Conservation (phyloP, 2,888 invertebrate genomes). For the Andrena hattorfiana region DNA sequence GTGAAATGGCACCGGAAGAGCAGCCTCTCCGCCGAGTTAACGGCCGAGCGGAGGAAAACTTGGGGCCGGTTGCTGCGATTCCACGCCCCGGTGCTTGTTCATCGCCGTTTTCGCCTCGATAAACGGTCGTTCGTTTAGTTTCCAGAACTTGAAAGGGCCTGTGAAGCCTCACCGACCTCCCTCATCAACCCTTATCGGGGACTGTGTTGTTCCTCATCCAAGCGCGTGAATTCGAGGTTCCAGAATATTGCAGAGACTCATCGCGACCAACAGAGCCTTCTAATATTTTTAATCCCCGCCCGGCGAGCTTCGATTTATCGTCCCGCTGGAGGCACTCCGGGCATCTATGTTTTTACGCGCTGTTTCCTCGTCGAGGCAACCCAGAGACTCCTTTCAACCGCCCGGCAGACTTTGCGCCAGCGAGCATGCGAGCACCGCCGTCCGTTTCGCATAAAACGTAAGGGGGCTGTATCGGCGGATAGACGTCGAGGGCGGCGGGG, state of each 20-base stretch:
- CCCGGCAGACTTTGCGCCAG: neutral
- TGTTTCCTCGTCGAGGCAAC: neutral
- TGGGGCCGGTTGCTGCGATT: conserved; percentile 43
- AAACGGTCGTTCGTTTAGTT: conserved; percentile 25
- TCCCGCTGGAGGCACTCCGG: neutral
- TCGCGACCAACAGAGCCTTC: neutral
- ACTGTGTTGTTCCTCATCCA: neutral
- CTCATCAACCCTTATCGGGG: neutral
- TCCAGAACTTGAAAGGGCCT: conserved; percentile 10
- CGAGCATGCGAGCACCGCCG: neutral
- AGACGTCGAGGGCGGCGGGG: conserved; percentile 23
- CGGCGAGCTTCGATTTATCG: neutral
- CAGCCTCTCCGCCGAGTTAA: conserved; percentile 33
- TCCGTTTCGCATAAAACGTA: conserved; percentile 40
- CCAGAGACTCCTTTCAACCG: neutral
- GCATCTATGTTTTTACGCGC: neutral
- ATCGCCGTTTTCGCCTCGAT: conserved; percentile 22
- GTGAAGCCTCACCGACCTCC: neutral
- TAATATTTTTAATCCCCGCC: neutral
- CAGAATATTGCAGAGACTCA: too few species aligned
- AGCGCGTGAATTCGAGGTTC: neutral
- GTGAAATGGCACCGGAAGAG: conserved; percentile 11
- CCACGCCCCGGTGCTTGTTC: conserved; percentile 32
- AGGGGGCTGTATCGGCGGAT: conserved; percentile 25
- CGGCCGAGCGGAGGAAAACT: conserved; percentile 40